Evolutionary conservation across 2,888 invertebrate species (phyloP).

Genomic region (Xanthorhoe spadicearia): DNA sequence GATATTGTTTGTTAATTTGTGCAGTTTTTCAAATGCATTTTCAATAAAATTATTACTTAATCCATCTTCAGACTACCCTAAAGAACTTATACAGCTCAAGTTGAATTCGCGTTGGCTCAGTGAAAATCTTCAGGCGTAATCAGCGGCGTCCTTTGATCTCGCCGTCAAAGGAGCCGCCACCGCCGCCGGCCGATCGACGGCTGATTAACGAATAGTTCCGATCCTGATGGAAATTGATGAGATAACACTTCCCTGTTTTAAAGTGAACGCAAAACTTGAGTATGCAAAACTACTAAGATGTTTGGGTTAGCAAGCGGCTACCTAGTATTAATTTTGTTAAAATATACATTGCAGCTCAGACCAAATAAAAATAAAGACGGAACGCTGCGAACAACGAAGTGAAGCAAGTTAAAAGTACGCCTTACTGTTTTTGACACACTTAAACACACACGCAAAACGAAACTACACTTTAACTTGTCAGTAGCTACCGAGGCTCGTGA

Average conservation of each 20-base stretch:
- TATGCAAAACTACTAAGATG: not conserved
- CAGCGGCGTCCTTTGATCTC: constrained; percentile 44
- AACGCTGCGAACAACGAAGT: no score
- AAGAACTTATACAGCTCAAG: constrained; percentile 8
- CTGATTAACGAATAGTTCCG: constrained; percentile 43
- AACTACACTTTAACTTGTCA: no score
- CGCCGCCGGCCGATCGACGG: constrained; percentile 37
- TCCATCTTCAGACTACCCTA: not conserved
- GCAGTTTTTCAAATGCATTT: no score
- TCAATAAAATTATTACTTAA: not conserved
- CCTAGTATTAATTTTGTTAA: no score
- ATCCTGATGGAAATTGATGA: constrained; percentile 32
- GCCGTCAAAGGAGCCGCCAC: constrained; percentile 41
- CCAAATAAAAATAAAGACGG: no score
- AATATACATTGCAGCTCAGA: no score
- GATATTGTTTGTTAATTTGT: no score
- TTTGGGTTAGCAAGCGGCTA: no score
- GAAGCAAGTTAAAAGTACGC: no score
- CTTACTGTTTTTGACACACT: no score
- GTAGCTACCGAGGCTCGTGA: no score
- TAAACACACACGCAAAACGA: no score
- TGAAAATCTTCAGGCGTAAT: constrained; percentile 45
- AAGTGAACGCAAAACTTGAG: not conserved
- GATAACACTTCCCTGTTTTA: constrained; percentile 4
- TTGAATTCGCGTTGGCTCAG: constrained; percentile 36